Evolutionary conservation across 2,888 invertebrate species (phyloP).

Genomic region (Nudaria mundana): DNA sequence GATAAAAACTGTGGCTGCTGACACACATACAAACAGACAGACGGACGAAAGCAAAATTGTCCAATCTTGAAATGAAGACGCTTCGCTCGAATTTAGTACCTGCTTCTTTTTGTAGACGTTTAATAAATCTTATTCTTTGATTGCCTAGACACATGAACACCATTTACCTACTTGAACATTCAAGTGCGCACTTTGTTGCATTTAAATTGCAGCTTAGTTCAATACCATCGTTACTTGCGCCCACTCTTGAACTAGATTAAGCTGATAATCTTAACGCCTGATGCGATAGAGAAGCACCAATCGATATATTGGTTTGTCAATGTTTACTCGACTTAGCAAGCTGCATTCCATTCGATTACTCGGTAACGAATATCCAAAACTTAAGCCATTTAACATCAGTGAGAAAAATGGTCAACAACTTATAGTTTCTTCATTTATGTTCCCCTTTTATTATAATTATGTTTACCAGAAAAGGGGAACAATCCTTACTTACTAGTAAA

Average conservation of each 20-base stretch:
- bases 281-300: conserved; percentile 12
- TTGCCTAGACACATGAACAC: background rate
- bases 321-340: conserved; percentile 11
- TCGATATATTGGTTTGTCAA: conserved; percentile 23
- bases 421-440: no score
- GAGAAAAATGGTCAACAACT: no score
- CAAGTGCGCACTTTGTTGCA: background rate
- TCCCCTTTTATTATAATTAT: no score
- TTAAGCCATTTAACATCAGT: background rate
- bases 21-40: no score
- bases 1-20: no score
- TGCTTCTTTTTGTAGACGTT: no score
- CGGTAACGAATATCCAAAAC: background rate
- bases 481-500: no score
- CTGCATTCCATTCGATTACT: conserved; percentile 5
- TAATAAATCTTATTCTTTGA: background rate
- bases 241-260: conserved; percentile 5
- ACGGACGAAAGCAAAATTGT: no score
- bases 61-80: no score
- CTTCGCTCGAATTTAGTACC: no score
- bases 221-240: conserved; percentile 4
- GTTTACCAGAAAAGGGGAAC: no score
- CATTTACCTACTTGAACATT: background rate
- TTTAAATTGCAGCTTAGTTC: conserved; percentile 1
- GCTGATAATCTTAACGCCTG: conserved; percentile 14